Percentiles rank a stretch among this genome's conserved stretches.
phyloP scores from a whole-genome alignment of 1,140 invertebrate species.

The Chionoecetes opilio region DNA sequence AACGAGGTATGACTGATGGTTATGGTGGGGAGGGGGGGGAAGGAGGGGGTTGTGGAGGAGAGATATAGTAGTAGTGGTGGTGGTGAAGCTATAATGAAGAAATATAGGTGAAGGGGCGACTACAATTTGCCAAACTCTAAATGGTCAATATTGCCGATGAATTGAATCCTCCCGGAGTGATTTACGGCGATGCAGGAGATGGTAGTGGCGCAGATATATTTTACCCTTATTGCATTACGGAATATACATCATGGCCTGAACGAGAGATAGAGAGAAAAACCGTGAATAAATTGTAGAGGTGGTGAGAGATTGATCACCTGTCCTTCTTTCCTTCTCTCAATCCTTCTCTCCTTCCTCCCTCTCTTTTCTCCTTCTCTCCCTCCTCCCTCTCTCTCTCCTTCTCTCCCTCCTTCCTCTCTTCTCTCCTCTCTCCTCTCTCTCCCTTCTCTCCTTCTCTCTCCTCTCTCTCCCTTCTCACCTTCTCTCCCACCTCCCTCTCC shows the following conservation, averaged over 20 bases:
- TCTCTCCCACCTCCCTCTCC: no score
- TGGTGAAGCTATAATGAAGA: not conserved
- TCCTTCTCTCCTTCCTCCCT: no score
- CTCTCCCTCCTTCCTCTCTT: no score
- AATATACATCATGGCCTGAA: not conserved
- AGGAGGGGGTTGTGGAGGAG: not conserved
- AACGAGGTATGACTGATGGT: not conserved
- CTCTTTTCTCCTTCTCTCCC: no score
- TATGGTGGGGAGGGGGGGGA: not conserved
- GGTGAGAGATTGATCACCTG: not conserved
- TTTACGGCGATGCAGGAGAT: not conserved
- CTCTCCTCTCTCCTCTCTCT: no score
- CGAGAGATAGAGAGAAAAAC: not conserved
- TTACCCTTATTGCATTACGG: not conserved
- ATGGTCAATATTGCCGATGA: conserved; percentile 47
- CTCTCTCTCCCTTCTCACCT: no score
- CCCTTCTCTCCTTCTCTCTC: no score
- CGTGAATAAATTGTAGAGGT: conserved; percentile 10
- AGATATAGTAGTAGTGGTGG: not conserved
- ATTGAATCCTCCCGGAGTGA: conserved; percentile 42
- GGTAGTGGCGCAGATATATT: no score
- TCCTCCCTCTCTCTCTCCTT: no score
- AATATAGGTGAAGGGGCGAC: not conserved
- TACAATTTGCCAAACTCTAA: conserved; percentile 45
- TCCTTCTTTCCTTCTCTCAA: not conserved